These are phyloP conservation scores for Danio albolineatus DNA, from an alignment of 2,797 vertebrate genomes.

Conservation along the genomic window DNA sequence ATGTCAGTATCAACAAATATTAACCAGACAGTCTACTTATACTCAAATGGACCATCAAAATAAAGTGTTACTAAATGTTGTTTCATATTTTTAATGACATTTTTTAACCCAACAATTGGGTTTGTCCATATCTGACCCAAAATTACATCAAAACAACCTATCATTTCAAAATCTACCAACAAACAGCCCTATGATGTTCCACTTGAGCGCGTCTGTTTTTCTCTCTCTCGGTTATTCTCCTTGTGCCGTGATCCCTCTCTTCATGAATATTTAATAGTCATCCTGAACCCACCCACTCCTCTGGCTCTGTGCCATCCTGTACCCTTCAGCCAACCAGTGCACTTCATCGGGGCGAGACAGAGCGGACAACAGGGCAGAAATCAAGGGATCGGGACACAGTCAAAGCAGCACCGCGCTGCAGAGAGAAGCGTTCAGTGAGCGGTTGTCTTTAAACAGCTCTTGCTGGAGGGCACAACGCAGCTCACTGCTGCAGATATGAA, in stretches of 20 bases:
- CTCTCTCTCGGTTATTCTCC: conserved; percentile 16
- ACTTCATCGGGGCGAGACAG: conserved; percentile 15
- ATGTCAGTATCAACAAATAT: no score
- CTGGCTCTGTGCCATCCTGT: conserved; percentile 54
- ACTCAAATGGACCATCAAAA: no score
- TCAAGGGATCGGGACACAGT: background rate
- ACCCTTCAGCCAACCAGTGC: conserved; percentile 33
- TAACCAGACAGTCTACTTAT: no score
- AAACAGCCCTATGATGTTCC: conserved; percentile 34
- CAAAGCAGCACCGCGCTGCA: conserved; percentile 18
- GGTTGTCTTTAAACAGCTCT: conserved; percentile 36
- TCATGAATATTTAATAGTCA: conserved; percentile 58
- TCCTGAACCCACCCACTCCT: conserved; percentile 47
- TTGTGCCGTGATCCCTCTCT: conserved; percentile 27
- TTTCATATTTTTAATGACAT: no score
- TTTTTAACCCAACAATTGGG: no score
- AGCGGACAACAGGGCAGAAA: background rate
- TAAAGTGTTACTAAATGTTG: no score
- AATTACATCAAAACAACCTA: no score
- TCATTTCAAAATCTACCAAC: conserved; percentile 4
- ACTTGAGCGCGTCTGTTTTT: conserved; percentile 36
- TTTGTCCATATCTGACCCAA: no score
- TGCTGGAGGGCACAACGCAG: conserved; percentile 49
- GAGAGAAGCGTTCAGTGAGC: conserved; percentile 15
- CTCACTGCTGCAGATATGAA: conserved; percentile 43